phyloP scores from a whole-genome alignment of 2,113 vertebrate genomes.

The Xerus inauris region DNA sequence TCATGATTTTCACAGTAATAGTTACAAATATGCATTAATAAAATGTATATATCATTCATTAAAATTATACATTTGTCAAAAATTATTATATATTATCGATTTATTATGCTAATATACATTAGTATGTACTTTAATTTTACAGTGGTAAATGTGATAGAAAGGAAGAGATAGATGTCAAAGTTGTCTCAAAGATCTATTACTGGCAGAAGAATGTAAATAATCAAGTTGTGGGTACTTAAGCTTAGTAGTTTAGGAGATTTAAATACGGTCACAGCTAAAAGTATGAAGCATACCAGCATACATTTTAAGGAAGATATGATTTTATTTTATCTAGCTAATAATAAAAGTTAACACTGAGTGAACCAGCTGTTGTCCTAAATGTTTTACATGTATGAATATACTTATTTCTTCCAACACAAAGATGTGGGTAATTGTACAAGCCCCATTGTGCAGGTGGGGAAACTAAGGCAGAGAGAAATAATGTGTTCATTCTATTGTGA shows the following conservation, averaged over 20 bases:
- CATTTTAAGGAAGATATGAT: not conserved
- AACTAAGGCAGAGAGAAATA: not conserved
- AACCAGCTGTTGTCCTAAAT: not conserved
- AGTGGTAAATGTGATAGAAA: not conserved
- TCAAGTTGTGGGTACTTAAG: not conserved
- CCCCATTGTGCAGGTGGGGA: not conserved
- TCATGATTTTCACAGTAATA: not conserved
- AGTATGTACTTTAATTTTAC: not conserved
- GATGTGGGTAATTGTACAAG: not conserved
- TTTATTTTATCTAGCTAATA: not conserved
- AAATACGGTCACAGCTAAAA: not conserved
- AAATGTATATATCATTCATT: not conserved
- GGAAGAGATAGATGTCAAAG: not conserved
- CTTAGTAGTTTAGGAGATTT: not conserved
- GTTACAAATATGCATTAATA: not conserved
- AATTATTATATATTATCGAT: not conserved
- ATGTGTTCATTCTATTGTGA: not conserved
- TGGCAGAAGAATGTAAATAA: not conserved
- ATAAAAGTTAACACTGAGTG: not conserved
- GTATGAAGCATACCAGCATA: not conserved
- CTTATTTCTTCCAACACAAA: not conserved
- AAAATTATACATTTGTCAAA: not conserved
- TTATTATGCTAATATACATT: not conserved
- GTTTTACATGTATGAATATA: not conserved
- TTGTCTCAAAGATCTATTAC: not conserved